These are phyloP conservation scores for Pogonognathellus flavescens DNA, from an alignment of 1,140 invertebrate genomes.

Conservation along the genomic window DNA sequence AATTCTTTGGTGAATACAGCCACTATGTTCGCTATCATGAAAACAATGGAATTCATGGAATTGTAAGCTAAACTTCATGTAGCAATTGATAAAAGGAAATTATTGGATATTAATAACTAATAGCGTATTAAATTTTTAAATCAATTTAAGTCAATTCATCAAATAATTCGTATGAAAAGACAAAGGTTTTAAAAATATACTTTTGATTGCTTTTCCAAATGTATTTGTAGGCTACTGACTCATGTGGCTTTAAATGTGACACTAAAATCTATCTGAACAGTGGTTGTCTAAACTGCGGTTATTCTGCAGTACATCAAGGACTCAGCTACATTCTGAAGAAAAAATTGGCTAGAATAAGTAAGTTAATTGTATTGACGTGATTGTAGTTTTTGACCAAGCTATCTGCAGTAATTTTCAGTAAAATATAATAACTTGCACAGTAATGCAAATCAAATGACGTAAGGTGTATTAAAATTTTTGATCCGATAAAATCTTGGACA, in stretches of 20 bases:
- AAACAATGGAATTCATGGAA: constrained; percentile 61
- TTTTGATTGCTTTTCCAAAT: not conserved
- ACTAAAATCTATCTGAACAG: constrained; percentile 61
- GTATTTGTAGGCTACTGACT: constrained; percentile 56
- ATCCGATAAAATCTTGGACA: too few species aligned
- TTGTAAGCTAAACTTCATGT: constrained; percentile 52
- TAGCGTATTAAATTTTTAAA: too few species aligned
- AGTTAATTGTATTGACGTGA: too few species aligned
- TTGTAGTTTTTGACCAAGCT: too few species aligned
- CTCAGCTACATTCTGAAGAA: constrained; percentile 59
- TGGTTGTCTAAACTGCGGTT: constrained; percentile 61
- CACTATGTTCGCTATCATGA: constrained; percentile 62
- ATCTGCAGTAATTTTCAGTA: too few species aligned
- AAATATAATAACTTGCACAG: too few species aligned
- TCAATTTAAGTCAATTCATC: too few species aligned
- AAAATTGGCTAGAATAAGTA: constrained; percentile 56
- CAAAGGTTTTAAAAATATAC: not conserved
- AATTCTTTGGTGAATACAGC: constrained; percentile 61
- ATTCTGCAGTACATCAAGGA: constrained; percentile 62
- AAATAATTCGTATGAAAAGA: not conserved
- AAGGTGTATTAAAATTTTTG: not conserved
- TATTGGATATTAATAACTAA: too few species aligned
- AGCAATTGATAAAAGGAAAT: not conserved
- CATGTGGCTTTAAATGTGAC: constrained; percentile 59
- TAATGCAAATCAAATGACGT: not conserved